Percentiles rank a stretch among this genome's conserved stretches.
phyloP scores from a whole-genome alignment of 92 coral and sea anemone species.

The Parazoanthus atlanticus region DNA sequence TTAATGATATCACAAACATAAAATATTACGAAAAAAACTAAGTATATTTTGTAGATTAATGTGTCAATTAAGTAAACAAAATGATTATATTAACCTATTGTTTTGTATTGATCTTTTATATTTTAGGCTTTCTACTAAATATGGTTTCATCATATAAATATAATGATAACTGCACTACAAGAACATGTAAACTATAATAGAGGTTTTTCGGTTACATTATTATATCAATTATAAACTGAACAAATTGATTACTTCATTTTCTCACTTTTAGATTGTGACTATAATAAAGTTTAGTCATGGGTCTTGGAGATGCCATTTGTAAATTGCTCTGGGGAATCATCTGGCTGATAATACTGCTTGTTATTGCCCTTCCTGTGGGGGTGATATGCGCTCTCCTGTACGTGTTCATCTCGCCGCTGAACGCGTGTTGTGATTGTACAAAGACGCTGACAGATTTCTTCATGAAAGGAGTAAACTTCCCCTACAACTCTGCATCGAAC shows the following conservation, averaged over 20 bases:
- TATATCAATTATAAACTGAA: not conserved
- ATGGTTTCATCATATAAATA: not conserved
- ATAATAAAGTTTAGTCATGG: slow-evolving; percentile 17
- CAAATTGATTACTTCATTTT: not conserved
- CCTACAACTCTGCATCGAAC: slow-evolving; percentile 77
- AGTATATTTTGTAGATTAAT: not conserved
- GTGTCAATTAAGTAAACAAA: not conserved
- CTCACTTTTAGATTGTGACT: too few species aligned
- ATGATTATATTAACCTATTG: not conserved
- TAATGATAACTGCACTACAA: not conserved
- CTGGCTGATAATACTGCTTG: slow-evolving; percentile 79
- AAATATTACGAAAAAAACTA: too few species aligned
- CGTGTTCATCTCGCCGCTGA: slow-evolving; percentile 84
- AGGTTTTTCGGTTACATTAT: not conserved
- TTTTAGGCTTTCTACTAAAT: too few species aligned
- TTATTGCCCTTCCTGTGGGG: slow-evolving; percentile 85
- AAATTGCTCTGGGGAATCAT: slow-evolving; percentile 89
- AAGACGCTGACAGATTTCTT: slow-evolving; percentile 85
- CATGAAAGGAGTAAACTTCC: slow-evolving; percentile 89
- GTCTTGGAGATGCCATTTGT: slow-evolving; percentile 83
- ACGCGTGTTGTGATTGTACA: slow-evolving; percentile 88
- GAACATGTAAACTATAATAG: not conserved
- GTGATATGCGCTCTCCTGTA: slow-evolving; percentile 77
- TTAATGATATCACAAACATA: too few species aligned
- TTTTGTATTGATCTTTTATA: too few species aligned